Conservation (phyloP, 2,113 vertebrate genomes). For the Carettochelys insculpta region DNA sequence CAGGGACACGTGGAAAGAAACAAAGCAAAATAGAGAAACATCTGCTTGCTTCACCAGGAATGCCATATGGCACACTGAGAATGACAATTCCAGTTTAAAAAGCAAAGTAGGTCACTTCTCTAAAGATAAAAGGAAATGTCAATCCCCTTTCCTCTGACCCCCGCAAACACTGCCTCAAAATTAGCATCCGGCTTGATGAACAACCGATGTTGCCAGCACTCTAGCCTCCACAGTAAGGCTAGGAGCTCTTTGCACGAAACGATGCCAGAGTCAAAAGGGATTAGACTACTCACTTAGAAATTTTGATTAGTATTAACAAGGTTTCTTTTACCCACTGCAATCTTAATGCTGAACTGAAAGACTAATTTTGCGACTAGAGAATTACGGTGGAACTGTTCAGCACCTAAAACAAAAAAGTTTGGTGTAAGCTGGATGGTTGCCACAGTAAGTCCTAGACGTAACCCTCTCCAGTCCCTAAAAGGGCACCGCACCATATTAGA, state of each 20-base stretch:
- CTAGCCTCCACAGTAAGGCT: not conserved
- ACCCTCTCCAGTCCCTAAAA: not conserved
- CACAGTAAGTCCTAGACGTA: not conserved
- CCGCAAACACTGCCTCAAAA: not conserved
- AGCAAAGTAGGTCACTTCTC: constrained; percentile 24
- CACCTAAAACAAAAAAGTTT: not conserved
- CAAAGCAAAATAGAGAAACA: constrained; percentile 60
- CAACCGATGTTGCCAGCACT: not conserved
- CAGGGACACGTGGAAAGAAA: constrained; percentile 33
- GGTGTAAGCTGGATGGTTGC: not conserved
- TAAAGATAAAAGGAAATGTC: not conserved
- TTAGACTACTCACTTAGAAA: not conserved
- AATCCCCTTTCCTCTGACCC: not conserved
- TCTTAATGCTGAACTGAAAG: constrained; percentile 1
- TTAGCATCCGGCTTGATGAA: not conserved
- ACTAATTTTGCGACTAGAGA: constrained; percentile 7
- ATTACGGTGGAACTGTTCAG: not conserved
- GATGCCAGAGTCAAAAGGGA: not conserved
- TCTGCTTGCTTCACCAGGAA: constrained; percentile 66
- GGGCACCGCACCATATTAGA: not conserved
- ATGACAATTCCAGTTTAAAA: constrained; percentile 54
- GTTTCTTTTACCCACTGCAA: not conserved
- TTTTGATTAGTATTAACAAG: not conserved
- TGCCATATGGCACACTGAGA: constrained; percentile 54
- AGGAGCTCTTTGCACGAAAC: not conserved